Evolutionary conservation across 2,113 vertebrate species (phyloP).

Genomic region (Aphelocoma coerulescens): DNA sequence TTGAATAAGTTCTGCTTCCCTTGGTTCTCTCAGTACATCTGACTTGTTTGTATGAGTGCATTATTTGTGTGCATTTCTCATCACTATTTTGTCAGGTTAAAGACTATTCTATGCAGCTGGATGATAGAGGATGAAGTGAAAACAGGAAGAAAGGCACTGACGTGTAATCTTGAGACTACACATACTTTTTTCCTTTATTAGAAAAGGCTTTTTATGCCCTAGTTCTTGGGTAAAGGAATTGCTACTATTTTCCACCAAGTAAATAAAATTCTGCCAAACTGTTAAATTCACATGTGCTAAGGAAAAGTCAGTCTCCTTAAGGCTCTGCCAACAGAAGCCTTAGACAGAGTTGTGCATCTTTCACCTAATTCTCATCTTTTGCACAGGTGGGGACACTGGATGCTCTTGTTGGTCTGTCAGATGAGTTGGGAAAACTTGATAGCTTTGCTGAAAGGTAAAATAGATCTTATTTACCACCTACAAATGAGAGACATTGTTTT

Average conservation of each 20-base stretch:
- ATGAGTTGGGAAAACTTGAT: slow-evolving; percentile 91
- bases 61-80: neutral
- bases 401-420: slow-evolving; percentile 86
- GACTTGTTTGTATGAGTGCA: neutral
- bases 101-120: neutral
- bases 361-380: slow-evolving; percentile 47
- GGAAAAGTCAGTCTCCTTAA: neutral
- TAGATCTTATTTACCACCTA: slow-evolving; percentile 75
- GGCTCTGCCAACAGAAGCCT: neutral
- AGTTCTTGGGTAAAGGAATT: neutral
- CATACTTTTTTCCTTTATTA: slow-evolving; percentile 2
- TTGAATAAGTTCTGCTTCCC: neutral
- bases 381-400: slow-evolving; percentile 90
- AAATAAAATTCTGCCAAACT: neutral
- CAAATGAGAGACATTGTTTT: slow-evolving; percentile 63
- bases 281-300: neutral
- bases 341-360: neutral
- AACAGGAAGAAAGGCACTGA: neutral
- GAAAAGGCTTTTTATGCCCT: neutral
- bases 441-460: slow-evolving; percentile 89
- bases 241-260: slow-evolving; percentile 6
- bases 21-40: neutral
- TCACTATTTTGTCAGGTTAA: neutral
- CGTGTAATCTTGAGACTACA: neutral
- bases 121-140: neutral